Evolutionary conservation across 1,140 invertebrate species (phyloP), one percentile per base, ranked within the genome.

Genomic region (Bombyx mandarina): DNA sequence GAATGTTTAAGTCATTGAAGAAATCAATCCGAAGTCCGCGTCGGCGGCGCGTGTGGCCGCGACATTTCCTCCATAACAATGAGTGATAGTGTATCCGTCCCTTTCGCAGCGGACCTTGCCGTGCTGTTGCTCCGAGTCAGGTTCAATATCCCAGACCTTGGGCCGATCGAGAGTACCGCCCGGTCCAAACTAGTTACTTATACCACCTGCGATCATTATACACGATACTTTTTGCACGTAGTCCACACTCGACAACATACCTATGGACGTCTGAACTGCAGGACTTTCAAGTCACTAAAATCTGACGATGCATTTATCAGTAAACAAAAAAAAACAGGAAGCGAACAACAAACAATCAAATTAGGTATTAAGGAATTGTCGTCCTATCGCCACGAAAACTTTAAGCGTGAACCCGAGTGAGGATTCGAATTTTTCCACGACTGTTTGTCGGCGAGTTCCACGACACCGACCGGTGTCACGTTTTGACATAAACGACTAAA

Each of bases 61-160:
- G 78, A 83, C 79, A 75, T 77, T 75, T 76, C 73, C 65, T 69
- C 78, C 80, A 82, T 83, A 82, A 81, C 82, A 81, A 86, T 83
- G 75, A 83, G 82, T 82, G 79, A 84, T 82, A 82, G 79, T 80
- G 73, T 73, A 75, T 77, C 77, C 79, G 75, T 82, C 79, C 72
- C 81, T 80, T 73, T 82, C 81, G 71, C 78, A 74, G 71, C 75
- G 71, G 70, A 72, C 74, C 74, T 77, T 77, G 78, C 59, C 63
- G 76, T 81, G 77, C 73, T 77, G 77, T 77, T 77, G 79, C 73
- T 73, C 76, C 77, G 73, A 55, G 70, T 66, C 73, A 84, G 74
- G 81, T 86, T 86, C 81, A 86, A 86, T 82, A 86, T 82, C 81
- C 82, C 83, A 84, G 80, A 79, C 81, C 81, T n/a, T 9, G 45